Evolutionary conservation across 2,113 vertebrate genomes (phyloP).

Genomic region (Cervus canadensis): DNA sequence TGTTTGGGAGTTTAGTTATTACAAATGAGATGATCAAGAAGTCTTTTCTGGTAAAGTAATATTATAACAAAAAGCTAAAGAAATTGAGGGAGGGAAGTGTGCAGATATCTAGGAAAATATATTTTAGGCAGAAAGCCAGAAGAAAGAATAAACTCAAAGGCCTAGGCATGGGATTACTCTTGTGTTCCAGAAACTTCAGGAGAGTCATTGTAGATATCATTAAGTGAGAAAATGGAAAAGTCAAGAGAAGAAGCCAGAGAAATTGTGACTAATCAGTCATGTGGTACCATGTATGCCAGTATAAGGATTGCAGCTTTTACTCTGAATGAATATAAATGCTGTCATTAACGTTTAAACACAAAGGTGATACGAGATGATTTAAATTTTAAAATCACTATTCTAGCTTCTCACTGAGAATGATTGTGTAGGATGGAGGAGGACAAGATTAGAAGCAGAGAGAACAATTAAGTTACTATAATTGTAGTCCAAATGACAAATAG

Average conservation of each 20-base stretch:
- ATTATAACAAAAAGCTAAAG: not conserved
- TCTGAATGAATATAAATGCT: not conserved
- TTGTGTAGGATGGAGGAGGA: not conserved
- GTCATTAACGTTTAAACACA: not conserved
- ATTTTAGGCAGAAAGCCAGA: not conserved
- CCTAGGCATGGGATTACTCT: not conserved
- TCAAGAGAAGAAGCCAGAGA: not conserved
- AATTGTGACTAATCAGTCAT: not conserved
- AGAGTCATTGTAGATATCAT: not conserved
- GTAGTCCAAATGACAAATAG: not conserved
- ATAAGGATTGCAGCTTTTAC: not conserved
- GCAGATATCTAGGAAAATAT: not conserved
- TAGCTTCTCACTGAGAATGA: not conserved
- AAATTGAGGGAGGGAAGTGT: not conserved
- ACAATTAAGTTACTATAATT: not conserved
- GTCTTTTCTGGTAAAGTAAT: not conserved
- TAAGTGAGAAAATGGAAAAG: not conserved
- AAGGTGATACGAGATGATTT: not conserved
- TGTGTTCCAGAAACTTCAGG: not conserved
- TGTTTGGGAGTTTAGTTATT: not conserved
- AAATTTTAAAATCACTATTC: not conserved
- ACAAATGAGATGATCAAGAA: not conserved
- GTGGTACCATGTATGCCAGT: not conserved
- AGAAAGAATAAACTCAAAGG: not conserved
- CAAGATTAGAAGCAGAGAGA: not conserved